These are phyloP conservation scores for Parnassius orleans DNA, from an alignment of 2,888 invertebrate species.

Conservation along the genomic window DNA sequence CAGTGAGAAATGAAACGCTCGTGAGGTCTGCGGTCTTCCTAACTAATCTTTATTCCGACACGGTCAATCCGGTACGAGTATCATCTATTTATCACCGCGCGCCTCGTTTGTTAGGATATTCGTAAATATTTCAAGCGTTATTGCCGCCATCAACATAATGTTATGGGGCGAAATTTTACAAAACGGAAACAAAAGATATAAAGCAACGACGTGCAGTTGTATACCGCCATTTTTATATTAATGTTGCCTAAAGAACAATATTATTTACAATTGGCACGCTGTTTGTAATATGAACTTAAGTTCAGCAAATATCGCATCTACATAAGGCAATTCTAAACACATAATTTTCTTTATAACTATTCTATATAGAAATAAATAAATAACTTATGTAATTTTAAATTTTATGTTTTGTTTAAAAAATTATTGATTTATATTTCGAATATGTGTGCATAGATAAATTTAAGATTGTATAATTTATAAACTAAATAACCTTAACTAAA, in stretches of 20 bases:
- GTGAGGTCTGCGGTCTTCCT: conserved; percentile 30
- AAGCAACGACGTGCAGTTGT: conserved; percentile 59
- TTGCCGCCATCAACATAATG: conserved; percentile 79
- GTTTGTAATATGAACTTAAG: conserved; percentile 32
- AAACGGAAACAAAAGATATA: conserved; percentile 78
- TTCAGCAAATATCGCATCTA: too few species aligned
- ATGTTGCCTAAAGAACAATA: conserved; percentile 50
- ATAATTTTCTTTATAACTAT: too few species aligned
- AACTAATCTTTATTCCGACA: conserved; percentile 62
- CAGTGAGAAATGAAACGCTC: conserved; percentile 34
- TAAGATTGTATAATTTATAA: too few species aligned
- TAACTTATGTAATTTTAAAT: too few species aligned
- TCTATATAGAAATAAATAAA: too few species aligned
- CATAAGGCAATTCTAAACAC: too few species aligned
- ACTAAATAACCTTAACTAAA: too few species aligned
- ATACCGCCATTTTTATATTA: conserved; percentile 57
- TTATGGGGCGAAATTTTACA: conserved; percentile 77
- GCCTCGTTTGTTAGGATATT: conserved; percentile 76
- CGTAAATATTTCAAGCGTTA: conserved; percentile 80
- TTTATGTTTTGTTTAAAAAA: too few species aligned
- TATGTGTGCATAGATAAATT: too few species aligned
- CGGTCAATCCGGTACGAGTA: conserved; percentile 69
- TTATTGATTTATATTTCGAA: too few species aligned
- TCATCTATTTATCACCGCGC: conserved; percentile 68
- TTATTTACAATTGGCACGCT: conserved; percentile 54